Evolutionary conservation across 2,888 invertebrate species (phyloP).

Genomic region (Lacanobia oleracea): DNA sequence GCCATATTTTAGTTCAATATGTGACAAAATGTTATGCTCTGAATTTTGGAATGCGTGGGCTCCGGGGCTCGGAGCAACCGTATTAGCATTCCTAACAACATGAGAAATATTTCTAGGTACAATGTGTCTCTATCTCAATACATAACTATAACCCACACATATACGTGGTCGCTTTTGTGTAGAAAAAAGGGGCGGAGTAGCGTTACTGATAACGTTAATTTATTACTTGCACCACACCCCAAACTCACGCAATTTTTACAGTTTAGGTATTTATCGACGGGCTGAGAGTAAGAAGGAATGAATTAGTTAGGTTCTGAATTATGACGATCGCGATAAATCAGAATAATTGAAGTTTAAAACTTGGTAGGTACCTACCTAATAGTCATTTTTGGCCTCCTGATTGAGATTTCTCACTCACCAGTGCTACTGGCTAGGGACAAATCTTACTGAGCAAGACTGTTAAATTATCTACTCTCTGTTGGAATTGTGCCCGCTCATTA

Average conservation of each 20-base stretch:
- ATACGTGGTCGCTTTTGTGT: not conserved
- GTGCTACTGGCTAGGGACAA: not conserved
- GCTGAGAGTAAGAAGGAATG: not conserved
- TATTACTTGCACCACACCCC: slow-evolving; percentile 32
- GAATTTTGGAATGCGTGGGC: slow-evolving; percentile 7
- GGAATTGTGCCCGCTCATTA: slow-evolving; percentile 33
- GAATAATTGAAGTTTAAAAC: not conserved
- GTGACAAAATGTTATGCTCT: slow-evolving; percentile 27
- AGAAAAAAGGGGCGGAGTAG: not conserved
- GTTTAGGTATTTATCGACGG: not conserved
- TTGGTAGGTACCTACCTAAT: not conserved
- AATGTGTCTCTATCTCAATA: not conserved
- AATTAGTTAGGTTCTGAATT: not conserved
- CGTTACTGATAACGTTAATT: slow-evolving; percentile 15
- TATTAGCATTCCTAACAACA: slow-evolving; percentile 39
- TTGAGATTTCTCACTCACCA: no score
- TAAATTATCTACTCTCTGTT: slow-evolving; percentile 1
- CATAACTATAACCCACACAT: not conserved
- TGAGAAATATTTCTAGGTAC: slow-evolving; percentile 25
- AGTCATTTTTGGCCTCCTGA: no score
- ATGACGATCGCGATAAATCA: not conserved
- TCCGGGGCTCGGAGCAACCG: slow-evolving; percentile 6
- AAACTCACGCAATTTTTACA: not conserved
- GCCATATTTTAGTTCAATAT: slow-evolving; percentile 25
- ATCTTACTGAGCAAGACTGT: slow-evolving; percentile 6